phyloP scores from a whole-genome alignment of 2,888 invertebrate species.

The Pediacus dermestoides region DNA sequence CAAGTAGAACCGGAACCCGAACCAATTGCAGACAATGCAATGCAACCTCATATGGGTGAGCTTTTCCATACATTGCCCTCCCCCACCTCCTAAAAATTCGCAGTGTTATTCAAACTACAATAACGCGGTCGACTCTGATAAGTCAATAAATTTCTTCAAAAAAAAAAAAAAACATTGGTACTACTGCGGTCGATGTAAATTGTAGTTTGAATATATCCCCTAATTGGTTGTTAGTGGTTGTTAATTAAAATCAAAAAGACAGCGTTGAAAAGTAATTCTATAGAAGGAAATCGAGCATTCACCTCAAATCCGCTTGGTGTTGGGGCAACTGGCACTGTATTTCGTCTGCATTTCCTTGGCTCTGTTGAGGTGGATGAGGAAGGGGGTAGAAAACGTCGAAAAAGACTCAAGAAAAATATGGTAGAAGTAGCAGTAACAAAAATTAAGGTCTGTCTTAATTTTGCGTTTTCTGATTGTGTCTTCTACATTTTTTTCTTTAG shows the following conservation, averaged over 20 bases:
- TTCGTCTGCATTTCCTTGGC: constrained; percentile 79
- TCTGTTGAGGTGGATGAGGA: constrained; percentile 83
- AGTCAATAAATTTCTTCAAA: too few species aligned
- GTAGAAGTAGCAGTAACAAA: constrained; percentile 83
- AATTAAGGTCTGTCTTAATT: constrained; percentile 67
- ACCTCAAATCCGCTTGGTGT: constrained; percentile 49
- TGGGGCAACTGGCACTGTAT: constrained; percentile 66
- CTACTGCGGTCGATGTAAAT: too few species aligned
- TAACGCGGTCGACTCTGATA: too few species aligned
- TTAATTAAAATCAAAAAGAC: too few species aligned
- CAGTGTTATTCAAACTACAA: too few species aligned
- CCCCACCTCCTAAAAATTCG: too few species aligned
- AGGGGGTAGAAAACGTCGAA: constrained; percentile 66
- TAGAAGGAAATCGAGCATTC: constrained; percentile 42
- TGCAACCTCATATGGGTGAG: constrained; percentile 46
- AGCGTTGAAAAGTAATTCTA: constrained; percentile 39
- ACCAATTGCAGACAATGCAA: constrained; percentile 38
- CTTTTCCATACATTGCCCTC: too few species aligned
- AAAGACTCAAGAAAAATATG: constrained; percentile 82
- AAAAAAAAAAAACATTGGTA: too few species aligned
- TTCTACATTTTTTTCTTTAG: constrained; percentile 1
- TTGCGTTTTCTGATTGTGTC: constrained; percentile 2
- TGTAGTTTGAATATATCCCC: too few species aligned
- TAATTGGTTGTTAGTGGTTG: too few species aligned
- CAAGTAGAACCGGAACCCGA: constrained; percentile 39